Evolutionary conservation across 2,888 invertebrate genomes (phyloP), one percentile per base, ranked within the genome.

Genomic region (Pachycephus smyrnensis): DNA sequence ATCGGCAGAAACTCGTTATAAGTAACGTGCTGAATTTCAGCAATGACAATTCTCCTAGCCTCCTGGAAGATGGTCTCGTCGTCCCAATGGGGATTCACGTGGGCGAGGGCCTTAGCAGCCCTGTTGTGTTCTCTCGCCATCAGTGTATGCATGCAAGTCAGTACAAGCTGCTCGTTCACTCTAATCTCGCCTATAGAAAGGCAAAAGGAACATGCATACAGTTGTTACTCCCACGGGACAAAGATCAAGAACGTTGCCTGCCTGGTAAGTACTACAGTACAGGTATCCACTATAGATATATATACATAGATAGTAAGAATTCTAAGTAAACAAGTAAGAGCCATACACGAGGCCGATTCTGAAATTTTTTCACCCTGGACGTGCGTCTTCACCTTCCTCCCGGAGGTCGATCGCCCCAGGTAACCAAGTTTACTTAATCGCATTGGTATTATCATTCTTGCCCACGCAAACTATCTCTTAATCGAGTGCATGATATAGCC

Each of bases 41-140:
- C 97, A 77, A 97, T 96, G 84, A 95, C 95, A 86, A 98, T 96
- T 76, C 97, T 94, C 82, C 97, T 93, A 0, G 97, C 93, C 92
- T 97, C 97, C 90, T 98, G 98, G 93, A 95, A 98, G 0, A 98
- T 92, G 0, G 96, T 97, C 92, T 98, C 98, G 87, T 98, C 98
- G 88, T 97, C 97, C 98, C 98, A 98, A 90, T 97, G 97, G 0
- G 97, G 97, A 92, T 98, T 98, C 9, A 98, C 94, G 75, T 94
- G 94, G 0, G 95, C 94, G 69, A 98, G 92, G 11, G 93, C 95
- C 76, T 94, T 94, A 0, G 98, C 98, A 0, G 97, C 92, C 80
- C 97, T 93, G 92, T 98, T 98, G 91, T 98, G 98, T 89, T 98
- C 97, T 79, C 98, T 93, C 0, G 98, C 97, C 96, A 97, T 95